Evolutionary conservation across 2,113 vertebrate genomes (phyloP).

Genomic region (Oreochromis spilurus): DNA sequence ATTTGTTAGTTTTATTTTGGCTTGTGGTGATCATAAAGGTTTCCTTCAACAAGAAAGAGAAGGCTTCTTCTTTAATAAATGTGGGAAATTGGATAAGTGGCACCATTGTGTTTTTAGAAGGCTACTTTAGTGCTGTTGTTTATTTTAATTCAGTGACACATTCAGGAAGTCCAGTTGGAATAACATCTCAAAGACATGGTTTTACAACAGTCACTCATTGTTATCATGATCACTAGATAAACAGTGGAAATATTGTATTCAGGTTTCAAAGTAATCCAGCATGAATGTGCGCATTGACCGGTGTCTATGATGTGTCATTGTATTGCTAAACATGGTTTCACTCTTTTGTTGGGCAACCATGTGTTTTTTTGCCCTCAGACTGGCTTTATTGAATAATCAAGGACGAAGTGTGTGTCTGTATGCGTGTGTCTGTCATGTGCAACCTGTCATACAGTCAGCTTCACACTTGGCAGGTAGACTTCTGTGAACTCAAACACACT

Average conservation of each 20-base stretch:
- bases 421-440: neutral
- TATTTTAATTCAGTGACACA: neutral
- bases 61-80: neutral
- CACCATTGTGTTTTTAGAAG: rapidly evolving
- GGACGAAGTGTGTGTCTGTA: rapidly evolving
- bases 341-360: neutral
- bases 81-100: neutral
- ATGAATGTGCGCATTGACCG: rapidly evolving
- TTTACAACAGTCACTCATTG: neutral
- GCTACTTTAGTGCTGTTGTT: neutral
- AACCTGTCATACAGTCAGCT: neutral
- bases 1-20: neutral
- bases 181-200: neutral
- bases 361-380: neutral
- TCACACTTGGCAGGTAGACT: neutral
- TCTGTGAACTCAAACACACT: neutral
- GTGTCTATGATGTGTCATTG: neutral
- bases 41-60: rapidly evolving
- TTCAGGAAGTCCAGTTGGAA: neutral
- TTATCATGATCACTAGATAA: neutral
- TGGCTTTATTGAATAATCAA: neutral
- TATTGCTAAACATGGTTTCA: neutral
- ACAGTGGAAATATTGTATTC: neutral
- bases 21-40: rapidly evolving
- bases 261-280: neutral